phyloP scores from a whole-genome alignment of 1,140 invertebrate species.

The Solenopsis fugax region DNA sequence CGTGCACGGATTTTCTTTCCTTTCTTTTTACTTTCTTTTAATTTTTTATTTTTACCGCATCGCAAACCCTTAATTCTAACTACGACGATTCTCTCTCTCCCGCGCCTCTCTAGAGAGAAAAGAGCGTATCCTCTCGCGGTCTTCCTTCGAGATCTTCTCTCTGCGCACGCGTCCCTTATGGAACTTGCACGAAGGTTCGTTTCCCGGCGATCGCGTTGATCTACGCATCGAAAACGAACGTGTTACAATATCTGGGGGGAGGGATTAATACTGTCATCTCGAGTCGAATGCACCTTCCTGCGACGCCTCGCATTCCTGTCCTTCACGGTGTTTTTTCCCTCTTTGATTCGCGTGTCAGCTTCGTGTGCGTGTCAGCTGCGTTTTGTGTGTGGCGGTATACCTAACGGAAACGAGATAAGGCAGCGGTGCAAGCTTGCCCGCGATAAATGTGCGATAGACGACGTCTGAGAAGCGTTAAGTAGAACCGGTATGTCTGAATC shows the following conservation, averaged over 20 bases:
- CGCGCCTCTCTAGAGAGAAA: background rate
- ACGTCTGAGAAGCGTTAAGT: conserved; percentile 56
- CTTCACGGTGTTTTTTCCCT: background rate
- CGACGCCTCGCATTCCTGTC: background rate
- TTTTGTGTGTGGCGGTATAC: conserved; percentile 19
- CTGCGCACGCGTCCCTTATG: background rate
- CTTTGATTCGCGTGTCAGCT: background rate
- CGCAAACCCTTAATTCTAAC: conserved; percentile 33
- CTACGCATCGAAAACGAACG: background rate
- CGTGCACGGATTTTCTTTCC: background rate
- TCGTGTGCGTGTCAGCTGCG: conserved; percentile 2
- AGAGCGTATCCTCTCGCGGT: background rate
- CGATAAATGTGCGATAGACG: conserved; percentile 55
- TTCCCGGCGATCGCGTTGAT: background rate
- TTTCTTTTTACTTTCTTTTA: too few species aligned
- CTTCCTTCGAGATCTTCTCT: background rate
- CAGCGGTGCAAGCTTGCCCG: conserved; percentile 67
- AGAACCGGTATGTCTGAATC: conserved; percentile 34
- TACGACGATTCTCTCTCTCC: conserved; percentile 4
- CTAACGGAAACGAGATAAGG: conserved; percentile 59
- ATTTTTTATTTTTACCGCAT: background rate
- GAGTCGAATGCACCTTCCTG: background rate
- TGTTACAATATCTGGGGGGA: background rate
- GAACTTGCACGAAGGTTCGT: background rate
- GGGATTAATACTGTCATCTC: background rate